Evolutionary conservation across 2,113 vertebrate genomes (phyloP).

Genomic region (Cromileptes altivelis): DNA sequence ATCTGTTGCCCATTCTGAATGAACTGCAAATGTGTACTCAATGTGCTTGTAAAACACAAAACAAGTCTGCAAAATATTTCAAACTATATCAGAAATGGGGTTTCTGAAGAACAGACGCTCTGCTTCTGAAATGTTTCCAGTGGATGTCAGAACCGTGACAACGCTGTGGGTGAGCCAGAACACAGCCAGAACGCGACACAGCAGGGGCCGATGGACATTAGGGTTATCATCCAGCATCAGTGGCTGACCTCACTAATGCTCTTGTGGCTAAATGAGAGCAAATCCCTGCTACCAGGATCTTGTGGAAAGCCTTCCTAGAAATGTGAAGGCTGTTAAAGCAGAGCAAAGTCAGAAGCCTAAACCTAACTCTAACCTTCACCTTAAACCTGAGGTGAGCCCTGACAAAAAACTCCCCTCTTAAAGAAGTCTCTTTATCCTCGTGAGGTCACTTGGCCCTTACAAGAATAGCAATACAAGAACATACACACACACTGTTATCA

Average conservation of each 20-base stretch:
- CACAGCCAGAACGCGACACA: not conserved
- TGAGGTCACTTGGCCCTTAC: not conserved
- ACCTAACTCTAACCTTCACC: not conserved
- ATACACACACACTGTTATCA: constrained; percentile 5
- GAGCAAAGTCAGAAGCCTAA: not conserved
- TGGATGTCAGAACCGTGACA: not conserved
- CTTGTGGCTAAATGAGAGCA: not conserved
- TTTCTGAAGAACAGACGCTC: not conserved
- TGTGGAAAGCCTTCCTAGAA: not conserved
- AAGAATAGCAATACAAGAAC: constrained; percentile 1
- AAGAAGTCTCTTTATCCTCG: not conserved
- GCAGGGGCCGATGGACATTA: not conserved
- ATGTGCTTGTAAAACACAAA: not conserved
- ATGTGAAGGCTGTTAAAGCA: not conserved
- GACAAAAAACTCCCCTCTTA: not conserved
- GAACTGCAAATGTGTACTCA: not conserved
- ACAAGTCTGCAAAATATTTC: not conserved
- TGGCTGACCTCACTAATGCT: constrained; percentile 13
- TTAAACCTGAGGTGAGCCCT: not conserved
- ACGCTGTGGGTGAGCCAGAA: not conserved
- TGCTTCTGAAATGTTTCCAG: not conserved
- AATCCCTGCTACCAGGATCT: not conserved
- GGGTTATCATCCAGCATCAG: constrained; percentile 10
- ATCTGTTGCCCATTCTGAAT: not conserved
- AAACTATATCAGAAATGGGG: not conserved